A percentile compares a stretch with the other conserved stretches of the same genome.
Conservation (phyloP, 2,797 vertebrate genomes). For the Anas capensis region DNA sequence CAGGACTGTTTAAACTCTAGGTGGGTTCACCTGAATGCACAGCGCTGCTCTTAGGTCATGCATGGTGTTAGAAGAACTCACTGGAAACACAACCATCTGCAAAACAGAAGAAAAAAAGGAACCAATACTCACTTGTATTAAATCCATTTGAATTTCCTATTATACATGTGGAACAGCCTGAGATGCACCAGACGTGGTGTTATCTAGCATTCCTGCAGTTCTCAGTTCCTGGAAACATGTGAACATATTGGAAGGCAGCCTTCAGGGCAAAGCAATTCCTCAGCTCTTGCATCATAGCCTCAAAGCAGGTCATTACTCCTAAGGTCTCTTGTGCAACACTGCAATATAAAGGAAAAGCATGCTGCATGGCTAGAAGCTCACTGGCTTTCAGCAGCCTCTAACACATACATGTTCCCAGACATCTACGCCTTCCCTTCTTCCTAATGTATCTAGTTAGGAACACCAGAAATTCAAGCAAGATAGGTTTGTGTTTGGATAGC, state of each 20-base stretch:
- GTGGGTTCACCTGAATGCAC: background rate
- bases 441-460: rapidly evolving
- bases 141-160: background rate
- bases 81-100: background rate
- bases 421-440: background rate
- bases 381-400: background rate
- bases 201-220: background rate
- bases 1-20: background rate
- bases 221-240: background rate
- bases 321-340: background rate
- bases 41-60: background rate
- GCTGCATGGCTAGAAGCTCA: background rate
- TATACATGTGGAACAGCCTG: background rate
- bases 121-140: background rate
- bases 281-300: background rate
- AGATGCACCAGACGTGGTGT: rapidly evolving
- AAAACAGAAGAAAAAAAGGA: background rate
- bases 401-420: background rate
- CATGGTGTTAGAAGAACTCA: background rate
- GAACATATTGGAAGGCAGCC: background rate
- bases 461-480: background rate
- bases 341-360: background rate
- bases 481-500: rapidly evolving
- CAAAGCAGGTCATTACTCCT: background rate
- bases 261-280: background rate